Base-by-base conservation (phyloP, 92 coral and sea anemone genomes). In the Pocillopora meandrina region DNA sequence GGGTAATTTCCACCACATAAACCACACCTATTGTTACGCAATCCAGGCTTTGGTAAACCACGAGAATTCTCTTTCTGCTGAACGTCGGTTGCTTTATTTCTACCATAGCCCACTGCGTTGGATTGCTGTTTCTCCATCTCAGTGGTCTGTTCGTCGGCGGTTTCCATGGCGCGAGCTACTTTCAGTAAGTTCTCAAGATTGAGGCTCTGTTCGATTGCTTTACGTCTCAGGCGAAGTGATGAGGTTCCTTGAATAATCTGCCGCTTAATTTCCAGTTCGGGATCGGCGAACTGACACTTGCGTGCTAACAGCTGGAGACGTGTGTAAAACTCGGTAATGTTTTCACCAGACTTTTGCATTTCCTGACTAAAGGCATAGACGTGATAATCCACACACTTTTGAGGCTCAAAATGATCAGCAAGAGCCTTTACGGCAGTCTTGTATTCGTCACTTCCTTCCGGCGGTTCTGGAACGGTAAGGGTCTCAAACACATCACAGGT, bases 181-280 rank as follows among this genome's bases (percentile, higher is more conserved):
- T 89, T 85, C 4, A 89, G 82, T n/a, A 79, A 33, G 52, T 77
- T 61, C 66, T 89, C 89, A 55, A 89, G 89, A 49, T 63, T 79
- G 61, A 89, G 89, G 83, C 85, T 89, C 74, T 85, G 86, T 55
- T 85, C 92, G 61, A 84, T 89, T 9, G 92, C 89, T 89, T 89
- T 89, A 61, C 86, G 85, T 26, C 89, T 79, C 12, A 84, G 92
- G 64, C 92, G 84, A 84, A 89, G 74, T 17, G 92, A 89, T 60
- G 83, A 89, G 15, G 86, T 89, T 15, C 89, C 86, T 84, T 89
- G 88, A 56, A 84, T 89, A 12, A 89, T 84, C 72, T 79, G 89
- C 9, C 33, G 86, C n/a, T 89, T 89, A 9, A 89, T 84, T 71
- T 84, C 92, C 76, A 34, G 11, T 1, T 72, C 76, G n/a, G 56